Conservation (phyloP, 2,113 vertebrate genomes). For the Pleuronectes platessa region DNA sequence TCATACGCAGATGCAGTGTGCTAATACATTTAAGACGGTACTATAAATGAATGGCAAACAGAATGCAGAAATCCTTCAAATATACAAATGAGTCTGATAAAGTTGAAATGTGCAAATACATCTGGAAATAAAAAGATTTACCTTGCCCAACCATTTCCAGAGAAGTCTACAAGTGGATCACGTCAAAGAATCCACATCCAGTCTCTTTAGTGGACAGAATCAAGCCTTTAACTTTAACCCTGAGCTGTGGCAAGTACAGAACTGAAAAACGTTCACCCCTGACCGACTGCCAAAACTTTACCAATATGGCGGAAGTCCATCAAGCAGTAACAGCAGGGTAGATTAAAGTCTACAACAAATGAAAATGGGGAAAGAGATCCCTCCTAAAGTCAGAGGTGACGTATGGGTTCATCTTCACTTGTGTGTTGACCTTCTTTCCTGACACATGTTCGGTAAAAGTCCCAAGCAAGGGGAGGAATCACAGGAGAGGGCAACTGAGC, state of each 20-base stretch:
- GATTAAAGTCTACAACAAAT: conserved; percentile 69
- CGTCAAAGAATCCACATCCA: conserved; percentile 24
- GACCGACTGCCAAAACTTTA: conserved; percentile 15
- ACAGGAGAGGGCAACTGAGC: conserved; percentile 12
- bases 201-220: conserved; percentile 29
- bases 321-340: conserved; percentile 6
- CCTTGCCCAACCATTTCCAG: conserved; percentile 48
- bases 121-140: conserved; percentile 41
- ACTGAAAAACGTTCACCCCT: conserved; percentile 12
- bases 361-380: conserved; percentile 74
- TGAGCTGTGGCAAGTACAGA: conserved; percentile 1
- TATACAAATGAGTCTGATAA: not conserved
- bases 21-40: not conserved
- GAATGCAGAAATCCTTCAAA: not conserved
- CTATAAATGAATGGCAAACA: not conserved
- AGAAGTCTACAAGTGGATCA: conserved; percentile 13
- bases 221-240: not conserved
- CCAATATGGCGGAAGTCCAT: conserved; percentile 14
- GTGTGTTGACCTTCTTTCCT: conserved; percentile 35
- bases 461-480: not conserved
- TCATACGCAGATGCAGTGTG: conserved; percentile 2
- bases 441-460: conserved; percentile 50
- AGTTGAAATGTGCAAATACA: conserved; percentile 2
- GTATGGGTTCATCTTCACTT: conserved; percentile 73
- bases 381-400: conserved; percentile 73